Conservation (phyloP, 2,888 invertebrate genomes). For the Sericinus montela region DNA sequence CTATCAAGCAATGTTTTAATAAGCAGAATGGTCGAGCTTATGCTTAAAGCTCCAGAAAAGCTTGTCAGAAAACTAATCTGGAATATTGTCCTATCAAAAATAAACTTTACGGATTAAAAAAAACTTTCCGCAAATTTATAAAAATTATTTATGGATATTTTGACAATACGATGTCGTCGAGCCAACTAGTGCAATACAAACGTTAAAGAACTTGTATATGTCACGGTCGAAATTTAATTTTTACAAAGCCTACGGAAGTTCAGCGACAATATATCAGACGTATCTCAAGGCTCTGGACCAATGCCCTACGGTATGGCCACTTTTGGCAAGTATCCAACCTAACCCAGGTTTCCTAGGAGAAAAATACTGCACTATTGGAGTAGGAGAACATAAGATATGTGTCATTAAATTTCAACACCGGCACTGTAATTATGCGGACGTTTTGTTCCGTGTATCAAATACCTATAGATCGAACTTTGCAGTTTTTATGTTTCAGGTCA, state of each 20-base stretch:
- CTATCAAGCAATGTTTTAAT: too few relatives aligned
- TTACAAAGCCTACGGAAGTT: conserved; percentile 22
- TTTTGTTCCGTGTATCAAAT: neutral
- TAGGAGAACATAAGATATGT: conserved; percentile 39
- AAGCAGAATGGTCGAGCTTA: too few relatives aligned
- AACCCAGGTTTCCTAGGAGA: conserved; percentile 29
- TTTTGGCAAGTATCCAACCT: conserved; percentile 41
- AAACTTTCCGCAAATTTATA: too few relatives aligned
- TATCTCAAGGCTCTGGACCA: conserved; percentile 40
- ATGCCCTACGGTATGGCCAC: conserved; percentile 37
- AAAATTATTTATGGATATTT: too few relatives aligned
- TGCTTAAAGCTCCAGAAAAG: too few relatives aligned
- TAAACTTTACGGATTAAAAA: too few relatives aligned
- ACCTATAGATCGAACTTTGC: neutral
- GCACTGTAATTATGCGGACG: neutral
- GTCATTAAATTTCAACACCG: conserved; percentile 11
- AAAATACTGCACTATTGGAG: conserved; percentile 35
- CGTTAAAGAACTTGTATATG: neutral
- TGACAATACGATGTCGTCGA: too few relatives aligned
- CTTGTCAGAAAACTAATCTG: too few relatives aligned
- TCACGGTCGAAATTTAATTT: conserved; percentile 16
- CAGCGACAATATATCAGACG: conserved; percentile 29
- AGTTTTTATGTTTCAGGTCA: neutral
- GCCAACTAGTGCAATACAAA: too few relatives aligned
- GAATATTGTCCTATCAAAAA: too few relatives aligned